Conservation (phyloP, 2,113 vertebrate species). For the Carlito syrichta region DNA sequence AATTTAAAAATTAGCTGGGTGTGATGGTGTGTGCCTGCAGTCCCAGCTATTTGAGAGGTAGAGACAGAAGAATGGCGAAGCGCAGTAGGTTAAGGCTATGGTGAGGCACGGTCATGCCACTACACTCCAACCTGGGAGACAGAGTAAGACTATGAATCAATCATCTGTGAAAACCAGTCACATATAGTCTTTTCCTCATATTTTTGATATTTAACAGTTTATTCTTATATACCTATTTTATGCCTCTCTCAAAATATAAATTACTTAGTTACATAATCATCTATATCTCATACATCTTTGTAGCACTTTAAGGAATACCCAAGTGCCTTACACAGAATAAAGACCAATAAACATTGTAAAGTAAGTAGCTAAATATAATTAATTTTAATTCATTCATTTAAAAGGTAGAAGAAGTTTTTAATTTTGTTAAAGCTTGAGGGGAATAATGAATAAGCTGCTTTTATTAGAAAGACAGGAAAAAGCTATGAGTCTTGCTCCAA, state of each 20-base stretch:
- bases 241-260: conserved; percentile 1
- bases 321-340: background rate
- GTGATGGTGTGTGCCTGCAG: too few species aligned
- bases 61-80: too few species aligned
- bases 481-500: conserved; percentile 30
- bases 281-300: background rate
- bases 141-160: too few species aligned
- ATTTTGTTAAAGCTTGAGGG: conserved; percentile 42
- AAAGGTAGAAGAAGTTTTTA: conserved; percentile 32
- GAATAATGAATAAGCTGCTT: conserved; percentile 35
- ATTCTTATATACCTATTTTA: conserved; percentile 11
- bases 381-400: conserved; percentile 33
- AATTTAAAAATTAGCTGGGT: too few species aligned
- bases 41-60: too few species aligned
- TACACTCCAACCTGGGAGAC: too few species aligned
- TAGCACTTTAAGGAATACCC: background rate
- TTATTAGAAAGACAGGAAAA: conserved; percentile 36
- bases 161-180: background rate
- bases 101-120: too few species aligned
- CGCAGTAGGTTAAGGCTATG: too few species aligned
- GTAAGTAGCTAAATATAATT: conserved; percentile 22
- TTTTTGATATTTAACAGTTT: background rate
- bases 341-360: background rate
- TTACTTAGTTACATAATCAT: background rate
- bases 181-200: background rate